phyloP scores from a whole-genome alignment of 2,113 vertebrate species.

The Chamaetylas fuelleborni region DNA sequence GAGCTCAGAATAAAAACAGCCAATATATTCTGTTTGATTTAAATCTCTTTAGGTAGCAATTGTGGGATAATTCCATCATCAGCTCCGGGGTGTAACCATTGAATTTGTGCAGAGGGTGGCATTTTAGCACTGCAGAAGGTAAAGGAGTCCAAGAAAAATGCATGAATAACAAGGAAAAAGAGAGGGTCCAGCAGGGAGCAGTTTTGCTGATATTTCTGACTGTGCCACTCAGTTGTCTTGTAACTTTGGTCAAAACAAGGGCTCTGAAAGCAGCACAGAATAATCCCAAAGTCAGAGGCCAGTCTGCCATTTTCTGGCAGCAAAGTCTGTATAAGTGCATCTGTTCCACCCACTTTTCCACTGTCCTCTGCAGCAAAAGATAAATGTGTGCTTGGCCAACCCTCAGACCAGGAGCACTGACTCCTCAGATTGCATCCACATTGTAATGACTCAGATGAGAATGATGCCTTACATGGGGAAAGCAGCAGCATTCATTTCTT shows the following conservation, averaged over 20 bases:
- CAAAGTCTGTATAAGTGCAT: neutral
- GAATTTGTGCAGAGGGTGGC: conserved; percentile 10
- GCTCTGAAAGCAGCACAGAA: neutral
- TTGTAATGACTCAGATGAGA: neutral
- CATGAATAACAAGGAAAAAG: neutral
- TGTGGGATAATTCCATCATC: neutral
- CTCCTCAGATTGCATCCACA: neutral
- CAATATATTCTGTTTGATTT: neutral
- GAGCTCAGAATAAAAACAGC: neutral
- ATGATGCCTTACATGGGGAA: neutral
- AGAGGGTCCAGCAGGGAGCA: neutral
- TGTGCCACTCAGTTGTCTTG: neutral
- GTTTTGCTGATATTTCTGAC: neutral
- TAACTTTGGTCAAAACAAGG: neutral
- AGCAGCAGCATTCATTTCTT: neutral
- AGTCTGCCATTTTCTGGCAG: neutral
- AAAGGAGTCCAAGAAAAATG: neutral
- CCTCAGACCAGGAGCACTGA: neutral
- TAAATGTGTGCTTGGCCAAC: neutral
- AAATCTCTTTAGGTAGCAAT: neutral
- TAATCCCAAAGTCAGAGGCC: neutral
- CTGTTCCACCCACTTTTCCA: neutral
- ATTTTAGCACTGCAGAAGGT: neutral
- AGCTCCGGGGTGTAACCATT: neutral
- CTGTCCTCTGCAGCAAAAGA: neutral